phyloP scores from a whole-genome alignment of 1,140 invertebrate species.

The Apolygus lucorum region DNA sequence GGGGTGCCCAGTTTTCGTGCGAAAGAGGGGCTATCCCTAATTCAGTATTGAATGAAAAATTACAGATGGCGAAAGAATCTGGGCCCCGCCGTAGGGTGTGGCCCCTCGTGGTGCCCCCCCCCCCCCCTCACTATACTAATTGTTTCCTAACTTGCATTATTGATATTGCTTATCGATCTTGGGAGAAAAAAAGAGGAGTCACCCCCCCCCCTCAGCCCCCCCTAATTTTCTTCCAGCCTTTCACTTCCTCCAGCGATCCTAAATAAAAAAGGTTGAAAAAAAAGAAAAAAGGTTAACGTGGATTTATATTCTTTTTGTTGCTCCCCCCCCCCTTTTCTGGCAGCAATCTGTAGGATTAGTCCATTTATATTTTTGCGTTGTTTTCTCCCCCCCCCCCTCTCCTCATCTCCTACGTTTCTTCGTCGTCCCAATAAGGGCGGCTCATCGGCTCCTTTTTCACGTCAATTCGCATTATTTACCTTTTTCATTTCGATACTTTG shows the following conservation, averaged over 20 bases:
- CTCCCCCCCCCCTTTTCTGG: not conserved
- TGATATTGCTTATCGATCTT: slow-evolving; percentile 21
- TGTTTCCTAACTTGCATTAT: slow-evolving; percentile 22
- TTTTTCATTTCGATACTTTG: too few relatives aligned
- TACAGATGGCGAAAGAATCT: slow-evolving; percentile 19
- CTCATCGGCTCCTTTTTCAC: not conserved
- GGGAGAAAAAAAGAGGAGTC: not conserved
- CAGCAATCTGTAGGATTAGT: not conserved
- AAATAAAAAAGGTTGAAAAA: not conserved
- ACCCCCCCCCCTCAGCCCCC: not conserved
- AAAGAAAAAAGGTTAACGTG: not conserved
- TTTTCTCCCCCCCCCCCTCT: too few relatives aligned
- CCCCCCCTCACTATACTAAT: slow-evolving; percentile 9
- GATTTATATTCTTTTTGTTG: slow-evolving; percentile 10
- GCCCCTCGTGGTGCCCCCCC: not conserved
- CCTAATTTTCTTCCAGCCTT: not conserved
- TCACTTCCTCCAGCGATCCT: not conserved
- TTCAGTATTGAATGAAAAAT: slow-evolving; percentile 22
- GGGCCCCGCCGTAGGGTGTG: slow-evolving; percentile 10
- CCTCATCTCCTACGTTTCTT: not conserved
- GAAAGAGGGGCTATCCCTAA: slow-evolving; percentile 12
- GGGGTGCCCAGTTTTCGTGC: not conserved
- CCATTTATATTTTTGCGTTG: not conserved
- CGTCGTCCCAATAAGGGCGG: not conserved
- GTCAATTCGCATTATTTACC: not conserved